Base-by-base conservation (phyloP, 2,888 invertebrate species). In the Oscheius myriophilus region DNA sequence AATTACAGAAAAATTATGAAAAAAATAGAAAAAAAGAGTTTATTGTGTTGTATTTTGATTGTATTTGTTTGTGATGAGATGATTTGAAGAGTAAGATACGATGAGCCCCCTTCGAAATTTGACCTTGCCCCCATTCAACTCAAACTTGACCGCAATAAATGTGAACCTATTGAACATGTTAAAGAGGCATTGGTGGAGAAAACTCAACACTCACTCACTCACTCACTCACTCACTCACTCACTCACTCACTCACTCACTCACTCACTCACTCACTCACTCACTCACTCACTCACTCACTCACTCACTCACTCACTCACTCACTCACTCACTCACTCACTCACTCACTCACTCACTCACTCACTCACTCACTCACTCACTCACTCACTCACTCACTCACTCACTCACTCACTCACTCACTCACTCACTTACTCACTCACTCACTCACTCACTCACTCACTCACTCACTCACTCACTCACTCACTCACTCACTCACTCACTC, bases 131-230 rank as follows among this genome's bases (percentile, higher is more conserved):
- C 33, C 33, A 33, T n/a, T n/a, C 4, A 33, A 33, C 33, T 33
- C 33, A 33, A 33, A 33, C 33, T 33, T 33, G 33, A 33, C 9
- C 33, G 33, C 33, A 33, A 33, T 33, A 33, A 33, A 33, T 33
- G 33, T 33, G 33, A 33, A 33, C 33, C 33, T 33, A 33, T 33
- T 33, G 33, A 33, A 6, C 3, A 6, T 33, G 33, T 33, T 9
- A 33, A 33, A 33, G 33, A 33, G 9, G 9, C 3, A 42, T 11
- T n/a, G n/a, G n/a, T n/a, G n/a, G n/a, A n/a, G n/a, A n/a, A n/a
- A n/a, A n/a, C n/a, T 84, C 67, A 81, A 84, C 65, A 78, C 80
- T 41, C 80, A 80, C 26, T 80, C 80, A 4, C 67, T 78, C 45
- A 68, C 57, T 52, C 69, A 52, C n/a, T 63, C n/a, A n/a, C n/a